Percentiles rank a stretch among this genome's conserved stretches.
phyloP scores from a whole-genome alignment of 2,888 invertebrate species.

The Apomyelois bistriatella region DNA sequence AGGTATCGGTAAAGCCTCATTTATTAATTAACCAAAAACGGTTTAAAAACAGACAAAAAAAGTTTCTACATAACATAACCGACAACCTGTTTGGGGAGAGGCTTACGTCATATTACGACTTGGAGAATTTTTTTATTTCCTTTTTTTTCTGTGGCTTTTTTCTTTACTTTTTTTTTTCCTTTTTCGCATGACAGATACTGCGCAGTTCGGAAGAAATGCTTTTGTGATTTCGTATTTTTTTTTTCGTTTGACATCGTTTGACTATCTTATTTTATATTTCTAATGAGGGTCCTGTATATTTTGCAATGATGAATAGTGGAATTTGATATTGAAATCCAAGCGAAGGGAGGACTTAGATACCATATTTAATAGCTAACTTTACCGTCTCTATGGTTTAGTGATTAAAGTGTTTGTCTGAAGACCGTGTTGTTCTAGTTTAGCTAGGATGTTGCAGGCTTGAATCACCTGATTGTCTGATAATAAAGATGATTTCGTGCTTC shows the following conservation, averaged over 20 bases:
- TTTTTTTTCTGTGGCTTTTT: constrained; percentile 25
- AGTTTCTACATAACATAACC: neutral
- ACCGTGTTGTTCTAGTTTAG: no score
- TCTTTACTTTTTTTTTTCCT: constrained; percentile 29
- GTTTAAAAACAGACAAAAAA: constrained; percentile 13
- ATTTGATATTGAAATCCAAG: neutral
- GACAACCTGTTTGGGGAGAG: constrained; percentile 17
- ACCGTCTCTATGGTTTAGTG: no score
- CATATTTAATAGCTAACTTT: no score
- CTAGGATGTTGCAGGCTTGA: no score
- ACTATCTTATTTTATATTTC: constrained; percentile 14
- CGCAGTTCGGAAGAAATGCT: constrained; percentile 42
- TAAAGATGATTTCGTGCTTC: no score
- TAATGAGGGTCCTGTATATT: constrained; percentile 19
- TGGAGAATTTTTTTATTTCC: constrained; percentile 26
- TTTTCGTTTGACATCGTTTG: constrained; percentile 5
- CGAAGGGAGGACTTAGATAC: no score
- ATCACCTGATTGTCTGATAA: no score
- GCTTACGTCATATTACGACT: constrained; percentile 51
- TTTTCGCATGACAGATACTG: constrained; percentile 33
- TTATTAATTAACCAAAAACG: neutral
- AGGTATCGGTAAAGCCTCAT: neutral
- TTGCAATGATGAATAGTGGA: no score
- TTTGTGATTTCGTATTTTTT: constrained; percentile 30
- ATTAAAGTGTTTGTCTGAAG: no score